Evolutionary conservation across 2,113 vertebrate genomes (phyloP), one percentile per base, ranked within the genome.

Genomic region (Planiliza haematocheilus): DNA sequence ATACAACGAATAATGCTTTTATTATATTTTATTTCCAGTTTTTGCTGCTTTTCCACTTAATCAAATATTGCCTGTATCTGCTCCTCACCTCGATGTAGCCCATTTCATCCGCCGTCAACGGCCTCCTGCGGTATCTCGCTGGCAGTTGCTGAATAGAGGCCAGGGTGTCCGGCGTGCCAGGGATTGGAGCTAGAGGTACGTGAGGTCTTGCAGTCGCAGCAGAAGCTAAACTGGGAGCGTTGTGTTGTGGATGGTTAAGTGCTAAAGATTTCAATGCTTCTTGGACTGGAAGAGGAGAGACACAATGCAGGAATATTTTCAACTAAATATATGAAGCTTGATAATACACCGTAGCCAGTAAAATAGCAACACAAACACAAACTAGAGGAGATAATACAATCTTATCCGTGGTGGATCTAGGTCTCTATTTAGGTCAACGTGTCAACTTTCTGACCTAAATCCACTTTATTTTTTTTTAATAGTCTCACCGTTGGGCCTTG

Each of bases 1-100:
- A 6, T 43, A 21, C 7, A 70, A 62, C 58, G 30, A 18, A 18
- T 34, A 50, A n/a, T n/a, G n/a, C 24, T 30, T 30, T 30, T 5
- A 30, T 30, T 30, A 5, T 30, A 30, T 30, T 30, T 30, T 30
- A 30, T 30, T 5, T 21, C 36, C 3, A 50, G 16, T 8, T 50
- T 21, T 14, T 45, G 7, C 43, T 6, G 5, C 6, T 30, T n/a
- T n/a, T n/a, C n/a, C n/a, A n/a, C n/a, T n/a, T n/a, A n/a, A n/a
- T n/a, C n/a, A n/a, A n/a, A n/a, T n/a, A n/a, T 30, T 30, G 2
- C 24, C 5, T 30, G 24, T 30, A 30, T 30, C 16, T 36, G 4
- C 5, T 20, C 24, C 86, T 84, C 74, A 94, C 93, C 93, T 94
- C 92, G 61, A 95, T 95, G 67, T 84, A 94, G 3, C 94, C 92